Evolutionary conservation across 1,140 invertebrate species (phyloP), one percentile per base, ranked within the genome.

Genomic region (Phenacoccus solenopsis): DNA sequence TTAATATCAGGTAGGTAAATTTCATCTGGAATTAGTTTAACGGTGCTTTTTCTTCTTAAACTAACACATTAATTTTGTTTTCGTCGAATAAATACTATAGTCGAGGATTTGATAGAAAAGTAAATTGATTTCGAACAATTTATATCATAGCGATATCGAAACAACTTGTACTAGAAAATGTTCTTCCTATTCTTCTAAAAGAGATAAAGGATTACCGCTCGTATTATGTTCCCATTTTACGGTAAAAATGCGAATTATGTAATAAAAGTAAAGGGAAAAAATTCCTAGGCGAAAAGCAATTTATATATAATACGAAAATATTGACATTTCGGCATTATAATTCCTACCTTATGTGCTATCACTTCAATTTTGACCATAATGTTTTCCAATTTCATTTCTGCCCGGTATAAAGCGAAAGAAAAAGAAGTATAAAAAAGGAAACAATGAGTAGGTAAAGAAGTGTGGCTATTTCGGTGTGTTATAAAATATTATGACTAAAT

Each of bases 401-500:
- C 38, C n/a, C n/a, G n/a, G n/a, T n/a, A n/a, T n/a, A n/a, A n/a
- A n/a, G n/a, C n/a, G n/a, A n/a, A n/a, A n/a, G n/a, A n/a, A n/a
- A n/a, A n/a, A n/a, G n/a, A n/a, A n/a, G n/a, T n/a, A n/a, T n/a
- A n/a, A n/a, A n/a, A 49, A 49, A 49, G 38, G 20, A 49, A 49
- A 49, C 16, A 49, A 49, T 10, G 38, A n/a, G 38, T 9, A 49
- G 13, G 13, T 49, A n/a, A 49, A 16, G 20, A 49, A 49, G 38
- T 49, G 16, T n/a, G 38, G 13, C 38, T 49, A 49, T 49, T 49
- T 49, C 38, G 38, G 12, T 16, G 16, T 2, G 12, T 49, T 49
- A 49, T 49, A 49, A 49, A 49, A 49, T 49, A 49, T 49, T 49
- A 49, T 64, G 59, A 25, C 59, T 27, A 64, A 64, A 27, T 64